phyloP scores from a whole-genome alignment of 2,113 vertebrate genomes.

The Nanger granti region DNA sequence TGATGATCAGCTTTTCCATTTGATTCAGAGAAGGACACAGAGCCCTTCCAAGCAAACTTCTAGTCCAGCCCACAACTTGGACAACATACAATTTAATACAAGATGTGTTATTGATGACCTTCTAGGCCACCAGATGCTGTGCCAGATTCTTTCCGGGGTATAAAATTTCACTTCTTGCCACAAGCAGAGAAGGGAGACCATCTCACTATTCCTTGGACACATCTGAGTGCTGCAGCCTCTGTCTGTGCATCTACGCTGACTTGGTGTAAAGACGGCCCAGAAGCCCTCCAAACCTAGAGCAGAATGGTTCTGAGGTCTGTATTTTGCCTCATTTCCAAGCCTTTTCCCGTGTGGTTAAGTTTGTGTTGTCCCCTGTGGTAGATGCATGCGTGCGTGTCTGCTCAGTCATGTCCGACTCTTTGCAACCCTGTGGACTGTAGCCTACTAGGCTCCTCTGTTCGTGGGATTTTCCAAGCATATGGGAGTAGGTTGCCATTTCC shows the following conservation, averaged over 20 bases:
- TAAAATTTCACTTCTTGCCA: background rate
- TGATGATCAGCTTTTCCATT: background rate
- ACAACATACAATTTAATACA: background rate
- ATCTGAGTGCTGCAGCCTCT: background rate
- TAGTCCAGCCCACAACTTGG: background rate
- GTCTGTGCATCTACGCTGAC: background rate
- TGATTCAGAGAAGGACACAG: background rate
- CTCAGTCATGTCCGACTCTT: background rate
- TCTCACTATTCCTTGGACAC: background rate
- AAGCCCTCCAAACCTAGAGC: background rate
- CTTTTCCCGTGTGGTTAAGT: background rate
- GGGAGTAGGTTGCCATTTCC: background rate
- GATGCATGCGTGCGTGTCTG: accelerated
- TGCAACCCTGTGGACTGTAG: background rate
- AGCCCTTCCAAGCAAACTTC: background rate
- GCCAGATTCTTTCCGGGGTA: background rate
- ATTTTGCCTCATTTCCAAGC: background rate
- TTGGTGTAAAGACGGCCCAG: background rate
- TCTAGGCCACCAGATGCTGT: background rate
- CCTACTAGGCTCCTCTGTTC: background rate
- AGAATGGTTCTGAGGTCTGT: background rate
- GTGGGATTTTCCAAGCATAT: background rate
- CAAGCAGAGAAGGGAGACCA: background rate
- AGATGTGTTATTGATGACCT: background rate
- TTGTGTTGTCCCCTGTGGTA: background rate